Evolutionary conservation across 2,113 vertebrate genomes (phyloP).

Genomic region (Oreamnos americanus): DNA sequence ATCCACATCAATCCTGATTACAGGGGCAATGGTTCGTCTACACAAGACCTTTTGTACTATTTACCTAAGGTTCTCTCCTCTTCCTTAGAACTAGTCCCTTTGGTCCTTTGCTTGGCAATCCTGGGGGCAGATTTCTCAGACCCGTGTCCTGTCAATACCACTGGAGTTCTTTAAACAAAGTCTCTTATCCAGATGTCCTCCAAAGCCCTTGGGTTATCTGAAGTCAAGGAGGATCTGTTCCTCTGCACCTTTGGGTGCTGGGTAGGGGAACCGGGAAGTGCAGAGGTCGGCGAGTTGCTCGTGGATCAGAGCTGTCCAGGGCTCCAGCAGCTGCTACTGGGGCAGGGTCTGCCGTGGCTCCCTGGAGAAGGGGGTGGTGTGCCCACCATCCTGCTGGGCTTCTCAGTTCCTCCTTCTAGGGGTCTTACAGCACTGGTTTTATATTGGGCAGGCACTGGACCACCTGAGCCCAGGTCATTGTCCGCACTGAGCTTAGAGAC

Average conservation of each 20-base stretch:
- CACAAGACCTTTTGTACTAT: background rate
- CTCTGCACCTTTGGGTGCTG: background rate
- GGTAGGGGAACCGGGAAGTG: background rate
- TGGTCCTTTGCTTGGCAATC: background rate
- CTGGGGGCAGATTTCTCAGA: background rate
- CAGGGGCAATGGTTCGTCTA: background rate
- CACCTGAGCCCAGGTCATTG: background rate
- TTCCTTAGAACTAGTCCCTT: background rate
- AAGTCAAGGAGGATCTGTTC: background rate
- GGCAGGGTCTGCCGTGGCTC: background rate
- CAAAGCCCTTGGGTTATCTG: background rate
- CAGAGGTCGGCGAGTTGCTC: background rate
- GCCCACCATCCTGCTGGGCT: background rate
- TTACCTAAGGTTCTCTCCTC: background rate
- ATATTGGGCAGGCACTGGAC: background rate
- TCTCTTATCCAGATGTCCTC: background rate
- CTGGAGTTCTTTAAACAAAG: background rate
- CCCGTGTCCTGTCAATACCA: background rate
- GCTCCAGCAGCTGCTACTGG: background rate
- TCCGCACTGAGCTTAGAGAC: background rate
- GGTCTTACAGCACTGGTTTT: background rate
- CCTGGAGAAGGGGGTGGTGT: background rate
- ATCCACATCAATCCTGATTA: background rate
- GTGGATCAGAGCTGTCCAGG: fast-evolving
- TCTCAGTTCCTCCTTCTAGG: background rate